phyloP scores from a whole-genome alignment of 2,888 invertebrate species.

The Mayetiola destructor region DNA sequence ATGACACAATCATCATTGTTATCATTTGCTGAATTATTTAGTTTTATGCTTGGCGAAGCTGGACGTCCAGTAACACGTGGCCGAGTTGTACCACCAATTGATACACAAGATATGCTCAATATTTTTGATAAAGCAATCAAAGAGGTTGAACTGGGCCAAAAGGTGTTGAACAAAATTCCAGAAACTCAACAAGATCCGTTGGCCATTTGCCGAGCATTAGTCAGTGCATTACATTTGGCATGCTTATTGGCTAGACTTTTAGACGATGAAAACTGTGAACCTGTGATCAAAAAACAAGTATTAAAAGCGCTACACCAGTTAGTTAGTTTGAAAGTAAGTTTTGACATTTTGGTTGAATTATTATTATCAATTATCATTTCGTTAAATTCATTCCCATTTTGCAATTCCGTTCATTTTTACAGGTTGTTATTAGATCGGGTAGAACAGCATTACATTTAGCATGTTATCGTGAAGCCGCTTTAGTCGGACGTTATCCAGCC shows the following conservation, averaged over 20 bases:
- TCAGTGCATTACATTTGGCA: constrained; percentile 72
- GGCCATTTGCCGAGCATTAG: constrained; percentile 68
- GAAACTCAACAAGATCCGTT: constrained; percentile 52
- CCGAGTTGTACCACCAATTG: constrained; percentile 63
- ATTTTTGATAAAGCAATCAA: constrained; percentile 71
- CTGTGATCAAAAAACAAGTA: constrained; percentile 42
- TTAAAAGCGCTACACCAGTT: constrained; percentile 62
- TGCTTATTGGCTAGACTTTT: constrained; percentile 56
- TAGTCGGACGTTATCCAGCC: constrained; percentile 51
- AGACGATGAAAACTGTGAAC: constrained; percentile 40
- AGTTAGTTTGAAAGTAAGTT: constrained; percentile 49
- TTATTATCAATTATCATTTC: not conserved
- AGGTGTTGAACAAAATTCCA: constrained; percentile 43
- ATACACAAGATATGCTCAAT: constrained; percentile 65
- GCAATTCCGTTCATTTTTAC: constrained; percentile 15
- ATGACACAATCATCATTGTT: constrained; percentile 90
- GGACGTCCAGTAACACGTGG: constrained; percentile 53
- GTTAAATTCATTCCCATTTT: not conserved
- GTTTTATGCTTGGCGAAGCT: constrained; percentile 84
- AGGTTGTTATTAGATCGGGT: constrained; percentile 45
- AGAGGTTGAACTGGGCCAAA: constrained; percentile 53
- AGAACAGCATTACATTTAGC: constrained; percentile 68
- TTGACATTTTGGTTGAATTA: too few relatives aligned
- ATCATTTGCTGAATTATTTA: constrained; percentile 88
- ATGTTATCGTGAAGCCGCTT: constrained; percentile 61